Conservation (phyloP, 2,888 invertebrate species). For the Zonitis immaculata region DNA sequence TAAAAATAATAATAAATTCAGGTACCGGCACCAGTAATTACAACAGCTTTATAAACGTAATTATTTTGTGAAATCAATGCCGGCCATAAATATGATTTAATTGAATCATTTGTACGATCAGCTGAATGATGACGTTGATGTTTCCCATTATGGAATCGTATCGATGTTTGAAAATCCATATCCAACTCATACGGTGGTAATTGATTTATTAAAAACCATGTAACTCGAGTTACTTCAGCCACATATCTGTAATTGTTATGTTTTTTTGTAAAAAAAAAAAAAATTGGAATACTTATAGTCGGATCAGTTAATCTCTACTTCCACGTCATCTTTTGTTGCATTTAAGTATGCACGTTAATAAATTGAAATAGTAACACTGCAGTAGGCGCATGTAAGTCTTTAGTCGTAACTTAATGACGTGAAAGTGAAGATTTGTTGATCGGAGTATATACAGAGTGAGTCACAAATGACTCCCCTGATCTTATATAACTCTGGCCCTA, state of each 20-base stretch:
- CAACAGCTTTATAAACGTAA: constrained; percentile 81
- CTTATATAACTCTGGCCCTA: too few species aligned
- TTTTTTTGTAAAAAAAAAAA: too few species aligned
- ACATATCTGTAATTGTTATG: constrained; percentile 55
- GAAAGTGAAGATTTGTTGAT: too few species aligned
- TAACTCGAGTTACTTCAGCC: constrained; percentile 75
- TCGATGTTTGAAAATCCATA: constrained; percentile 65
- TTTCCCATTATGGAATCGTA: constrained; percentile 58
- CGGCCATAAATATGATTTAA: constrained; percentile 84
- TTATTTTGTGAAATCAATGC: constrained; percentile 71
- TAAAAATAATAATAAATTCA: constrained; percentile 8
- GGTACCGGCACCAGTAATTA: constrained; percentile 64
- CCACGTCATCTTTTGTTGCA: too few species aligned
- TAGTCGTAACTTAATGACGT: too few species aligned
- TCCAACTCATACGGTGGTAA: constrained; percentile 62
- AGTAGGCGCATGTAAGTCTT: too few species aligned
- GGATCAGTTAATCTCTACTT: too few species aligned
- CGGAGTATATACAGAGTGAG: too few species aligned
- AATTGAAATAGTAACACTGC: too few species aligned
- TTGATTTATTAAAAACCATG: constrained; percentile 81
- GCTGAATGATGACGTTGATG: constrained; percentile 77
- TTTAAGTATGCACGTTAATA: too few species aligned
- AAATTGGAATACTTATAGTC: too few species aligned
- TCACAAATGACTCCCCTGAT: too few species aligned
- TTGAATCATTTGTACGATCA: constrained; percentile 67